These are phyloP conservation scores for Smutsia temminckii DNA, from an alignment of 2,797 vertebrate genomes.

Conservation along the genomic window DNA sequence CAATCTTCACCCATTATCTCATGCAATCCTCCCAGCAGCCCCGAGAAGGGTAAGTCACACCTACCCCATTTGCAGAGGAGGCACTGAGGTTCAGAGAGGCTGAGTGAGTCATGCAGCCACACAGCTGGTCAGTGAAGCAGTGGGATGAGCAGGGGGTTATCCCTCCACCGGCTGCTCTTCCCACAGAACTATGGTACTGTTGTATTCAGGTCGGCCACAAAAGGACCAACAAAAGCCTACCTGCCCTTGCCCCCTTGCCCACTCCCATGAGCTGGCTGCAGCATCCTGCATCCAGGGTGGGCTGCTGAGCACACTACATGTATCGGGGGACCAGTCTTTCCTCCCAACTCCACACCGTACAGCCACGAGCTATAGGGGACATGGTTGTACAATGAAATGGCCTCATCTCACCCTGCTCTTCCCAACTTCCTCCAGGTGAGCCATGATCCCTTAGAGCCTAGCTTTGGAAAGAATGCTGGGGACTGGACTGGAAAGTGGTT, in stretches of 20 bases:
- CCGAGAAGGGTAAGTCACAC: rapidly evolving
- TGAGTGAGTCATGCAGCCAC: background rate
- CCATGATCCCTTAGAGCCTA: background rate
- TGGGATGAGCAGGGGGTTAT: background rate
- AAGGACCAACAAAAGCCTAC: background rate
- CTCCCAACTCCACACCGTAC: rapidly evolving
- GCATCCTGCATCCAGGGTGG: background rate
- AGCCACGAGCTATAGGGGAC: background rate
- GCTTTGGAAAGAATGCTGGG: background rate
- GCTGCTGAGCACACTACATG: too few relatives aligned
- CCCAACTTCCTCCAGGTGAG: background rate
- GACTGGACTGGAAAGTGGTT: background rate
- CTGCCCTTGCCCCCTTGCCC: too few relatives aligned
- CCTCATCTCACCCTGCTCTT: background rate
- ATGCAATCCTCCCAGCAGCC: background rate
- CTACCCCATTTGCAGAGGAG: background rate
- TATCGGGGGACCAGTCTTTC: too few relatives aligned
- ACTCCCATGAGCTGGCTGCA: rapidly evolving
- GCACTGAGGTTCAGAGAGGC: background rate
- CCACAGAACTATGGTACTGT: background rate
- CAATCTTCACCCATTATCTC: too few relatives aligned
- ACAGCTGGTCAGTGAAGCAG: background rate
- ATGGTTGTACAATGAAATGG: background rate
- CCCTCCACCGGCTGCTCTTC: background rate
- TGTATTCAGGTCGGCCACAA: background rate